Conservation (phyloP, 2,797 vertebrate species). For the Squalus acanthias region DNA sequence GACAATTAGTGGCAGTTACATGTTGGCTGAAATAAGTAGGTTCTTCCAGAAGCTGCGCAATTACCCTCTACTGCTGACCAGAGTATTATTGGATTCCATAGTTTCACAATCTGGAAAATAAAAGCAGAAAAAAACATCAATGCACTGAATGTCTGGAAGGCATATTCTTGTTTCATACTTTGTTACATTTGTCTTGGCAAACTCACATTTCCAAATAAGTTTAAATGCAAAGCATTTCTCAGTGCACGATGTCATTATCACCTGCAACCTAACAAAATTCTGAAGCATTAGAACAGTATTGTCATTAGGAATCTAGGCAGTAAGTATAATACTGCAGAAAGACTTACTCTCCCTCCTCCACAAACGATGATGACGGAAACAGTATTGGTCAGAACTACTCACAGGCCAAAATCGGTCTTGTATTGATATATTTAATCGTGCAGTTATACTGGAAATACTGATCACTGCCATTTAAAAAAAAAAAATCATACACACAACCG, state of each 20-base stretch:
- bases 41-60: background rate
- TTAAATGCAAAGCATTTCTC: background rate
- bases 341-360: background rate
- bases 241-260: background rate
- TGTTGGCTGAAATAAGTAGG: background rate
- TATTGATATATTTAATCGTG: background rate
- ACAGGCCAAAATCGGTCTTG: background rate
- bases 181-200: background rate
- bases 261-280: background rate
- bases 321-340: background rate
- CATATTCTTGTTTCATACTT: background rate
- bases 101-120: conserved; percentile 21
- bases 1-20: background rate
- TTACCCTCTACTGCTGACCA: background rate
- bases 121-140: background rate
- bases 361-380: background rate
- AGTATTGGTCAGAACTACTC: background rate
- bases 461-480: background rate
- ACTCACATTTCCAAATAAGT: background rate
- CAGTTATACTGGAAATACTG: background rate
- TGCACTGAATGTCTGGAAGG: background rate
- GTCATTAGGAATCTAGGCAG: background rate
- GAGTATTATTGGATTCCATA: background rate
- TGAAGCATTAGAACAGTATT: background rate
- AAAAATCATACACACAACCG: background rate